Evolutionary conservation across 2,797 vertebrate genomes (phyloP).

Genomic region (Cuculus canorus): DNA sequence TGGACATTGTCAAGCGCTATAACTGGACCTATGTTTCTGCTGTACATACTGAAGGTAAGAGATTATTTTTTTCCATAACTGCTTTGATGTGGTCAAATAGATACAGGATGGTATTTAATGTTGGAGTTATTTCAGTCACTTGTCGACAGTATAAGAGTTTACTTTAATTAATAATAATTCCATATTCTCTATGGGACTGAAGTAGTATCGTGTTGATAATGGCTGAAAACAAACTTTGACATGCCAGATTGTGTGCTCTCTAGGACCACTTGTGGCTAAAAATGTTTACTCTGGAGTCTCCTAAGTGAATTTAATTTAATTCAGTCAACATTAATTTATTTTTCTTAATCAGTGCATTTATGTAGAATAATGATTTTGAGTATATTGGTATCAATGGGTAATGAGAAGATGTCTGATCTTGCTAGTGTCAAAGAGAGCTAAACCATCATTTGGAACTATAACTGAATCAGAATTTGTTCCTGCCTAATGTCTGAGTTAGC

Average conservation of each 20-base stretch:
- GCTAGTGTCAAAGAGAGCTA: neutral
- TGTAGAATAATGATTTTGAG: neutral
- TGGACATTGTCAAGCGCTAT: constrained; percentile 98
- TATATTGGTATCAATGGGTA: neutral
- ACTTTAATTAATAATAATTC: neutral
- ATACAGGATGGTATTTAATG: neutral
- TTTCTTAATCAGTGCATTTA: constrained; percentile 7
- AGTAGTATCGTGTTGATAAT: neutral
- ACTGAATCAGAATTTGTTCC: neutral
- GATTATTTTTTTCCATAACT: neutral
- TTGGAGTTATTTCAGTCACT: neutral
- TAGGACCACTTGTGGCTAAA: neutral
- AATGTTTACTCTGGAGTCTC: neutral
- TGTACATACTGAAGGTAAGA: constrained; percentile 96
- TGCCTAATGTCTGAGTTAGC: neutral
- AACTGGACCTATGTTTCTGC: constrained; percentile 99
- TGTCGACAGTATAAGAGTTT: neutral
- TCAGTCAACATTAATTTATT: neutral
- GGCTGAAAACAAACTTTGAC: neutral
- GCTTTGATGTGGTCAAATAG: neutral
- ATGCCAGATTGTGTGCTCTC: neutral
- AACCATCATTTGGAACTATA: neutral
- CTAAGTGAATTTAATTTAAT: constrained; percentile 16
- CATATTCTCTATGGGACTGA: neutral
- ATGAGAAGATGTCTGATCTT: neutral